Evolutionary conservation across 2,888 invertebrate species (phyloP), one percentile per base, ranked within the genome.

Genomic region (Aricia artaxerxes): DNA sequence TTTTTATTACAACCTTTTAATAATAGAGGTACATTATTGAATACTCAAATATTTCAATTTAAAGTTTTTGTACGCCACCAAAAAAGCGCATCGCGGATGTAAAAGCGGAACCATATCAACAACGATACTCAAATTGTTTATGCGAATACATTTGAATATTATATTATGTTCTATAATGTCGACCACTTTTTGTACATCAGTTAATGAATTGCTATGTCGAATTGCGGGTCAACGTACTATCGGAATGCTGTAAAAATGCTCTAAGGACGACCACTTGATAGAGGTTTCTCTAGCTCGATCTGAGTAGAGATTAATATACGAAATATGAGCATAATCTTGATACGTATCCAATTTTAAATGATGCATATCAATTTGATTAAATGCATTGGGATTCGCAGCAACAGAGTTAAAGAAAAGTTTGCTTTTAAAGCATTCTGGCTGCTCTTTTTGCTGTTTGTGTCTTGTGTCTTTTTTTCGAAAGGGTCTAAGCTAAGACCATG

Each of bases 241-340:
- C 82, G 89, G 92, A 92, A 92, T 93, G 92, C 88, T 90, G 88
- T 91, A 94, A 94, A 93, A 93, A 91, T 90, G 86, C 87, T 88
- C 87, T 90, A 91, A 92, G 92, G 92, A 93, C 92, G 90, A 88
- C 87, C 49, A 53, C 16, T 57, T 57, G 53, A 31, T 53, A 76
- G 76, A 44, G 49, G 49, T 49, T 24, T 40, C 49, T 24, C 24
- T 44, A 75, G 44, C 49, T 49, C 24, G 49, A 75, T 75, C 49
- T 24, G 11, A 49, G 24, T 31, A 75, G 24, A 44, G n/a, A 40
- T 57, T 61, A 35, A 35, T 69, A 35, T 69, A 35, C 35, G 69
- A 69, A 69, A 69, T 69, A 69, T 69, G 35, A 69, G 35, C 35
- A 31, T 31, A n/a, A 64, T 9, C 1, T 38, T 35, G 11, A 5